A percentile compares a stretch with the other conserved stretches of the same genome.
Conservation (phyloP, 23 tunicate genomes). For the Ascidia mentula region DNA sequence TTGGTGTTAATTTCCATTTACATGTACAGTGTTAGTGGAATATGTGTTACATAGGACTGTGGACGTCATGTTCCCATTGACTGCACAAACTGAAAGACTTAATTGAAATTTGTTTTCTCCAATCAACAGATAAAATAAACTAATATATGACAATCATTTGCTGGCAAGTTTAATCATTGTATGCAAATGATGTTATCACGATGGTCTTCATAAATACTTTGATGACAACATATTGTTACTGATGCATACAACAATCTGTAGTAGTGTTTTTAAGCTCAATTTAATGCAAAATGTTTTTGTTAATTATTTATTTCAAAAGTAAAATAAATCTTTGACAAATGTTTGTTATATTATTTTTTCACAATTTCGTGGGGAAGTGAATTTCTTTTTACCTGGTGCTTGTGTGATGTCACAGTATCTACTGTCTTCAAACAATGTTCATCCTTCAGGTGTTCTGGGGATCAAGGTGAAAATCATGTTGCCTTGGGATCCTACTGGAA, state of each 20-base stretch:
- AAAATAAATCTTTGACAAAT: not conserved
- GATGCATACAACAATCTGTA: constrained; percentile 53
- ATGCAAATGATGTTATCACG: constrained; percentile 81
- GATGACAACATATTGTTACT: constrained; percentile 41
- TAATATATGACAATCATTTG: too few relatives aligned
- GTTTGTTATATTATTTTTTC: not conserved
- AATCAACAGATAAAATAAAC: too few relatives aligned
- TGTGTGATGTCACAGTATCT: too few relatives aligned
- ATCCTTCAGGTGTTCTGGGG: constrained; percentile 56
- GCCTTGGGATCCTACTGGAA: constrained; percentile 95
- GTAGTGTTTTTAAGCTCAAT: too few relatives aligned
- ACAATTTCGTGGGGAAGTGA: not conserved
- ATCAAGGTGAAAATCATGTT: constrained; percentile 95
- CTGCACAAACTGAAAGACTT: too few relatives aligned
- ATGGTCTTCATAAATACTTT: constrained; percentile 69
- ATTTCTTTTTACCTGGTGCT: not conserved
- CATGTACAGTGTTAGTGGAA: not conserved
- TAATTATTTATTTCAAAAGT: too few relatives aligned
- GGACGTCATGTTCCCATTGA: not conserved
- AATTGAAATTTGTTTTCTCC: too few relatives aligned
- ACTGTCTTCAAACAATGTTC: too few relatives aligned
- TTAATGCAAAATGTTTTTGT: too few relatives aligned
- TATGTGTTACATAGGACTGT: not conserved
- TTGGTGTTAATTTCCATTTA: not conserved
- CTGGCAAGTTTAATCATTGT: too few relatives aligned